Evolutionary conservation across 2,113 vertebrate genomes (phyloP).

Genomic region (Hemicordylus capensis): DNA sequence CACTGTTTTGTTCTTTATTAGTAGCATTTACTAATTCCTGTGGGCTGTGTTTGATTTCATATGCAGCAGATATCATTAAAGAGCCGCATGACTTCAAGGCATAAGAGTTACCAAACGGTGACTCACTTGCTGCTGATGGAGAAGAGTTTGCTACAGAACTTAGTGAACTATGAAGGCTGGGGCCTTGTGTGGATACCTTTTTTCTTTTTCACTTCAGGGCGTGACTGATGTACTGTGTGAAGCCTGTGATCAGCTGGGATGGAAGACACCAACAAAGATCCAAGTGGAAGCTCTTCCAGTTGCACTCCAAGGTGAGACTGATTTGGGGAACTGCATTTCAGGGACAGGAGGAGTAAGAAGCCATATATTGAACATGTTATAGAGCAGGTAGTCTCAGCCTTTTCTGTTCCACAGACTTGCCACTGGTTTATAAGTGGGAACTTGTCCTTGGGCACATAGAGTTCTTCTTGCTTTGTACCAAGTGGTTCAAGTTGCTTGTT

Average conservation of each 20-base stretch:
- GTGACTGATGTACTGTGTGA: slow-evolving; percentile 96
- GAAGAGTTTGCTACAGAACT: background rate
- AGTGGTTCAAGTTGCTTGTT: background rate
- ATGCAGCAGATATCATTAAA: background rate
- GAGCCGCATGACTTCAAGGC: background rate
- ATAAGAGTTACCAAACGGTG: background rate
- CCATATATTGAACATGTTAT: background rate
- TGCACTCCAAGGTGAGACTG: slow-evolving; percentile 86
- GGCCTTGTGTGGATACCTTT: background rate
- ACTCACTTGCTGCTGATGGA: background rate
- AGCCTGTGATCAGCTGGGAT: slow-evolving; percentile 94
- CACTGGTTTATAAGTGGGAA: background rate
- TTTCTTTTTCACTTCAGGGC: slow-evolving; percentile 78
- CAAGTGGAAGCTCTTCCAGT: slow-evolving; percentile 93
- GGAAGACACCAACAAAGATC: slow-evolving; percentile 95
- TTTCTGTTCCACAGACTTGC: background rate
- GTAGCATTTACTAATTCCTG: background rate
- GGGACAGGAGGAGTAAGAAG: background rate
- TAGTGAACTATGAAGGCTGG: background rate
- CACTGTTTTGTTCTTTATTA: background rate
- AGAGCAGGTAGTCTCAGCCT: background rate
- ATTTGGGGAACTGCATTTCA: fast-evolving
- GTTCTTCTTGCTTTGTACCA: background rate
- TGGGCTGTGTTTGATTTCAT: background rate
- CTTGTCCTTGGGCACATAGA: background rate